These are phyloP conservation scores for Ceyx margarethae DNA, from an alignment of 2,113 vertebrate genomes.

Conservation along the genomic window DNA sequence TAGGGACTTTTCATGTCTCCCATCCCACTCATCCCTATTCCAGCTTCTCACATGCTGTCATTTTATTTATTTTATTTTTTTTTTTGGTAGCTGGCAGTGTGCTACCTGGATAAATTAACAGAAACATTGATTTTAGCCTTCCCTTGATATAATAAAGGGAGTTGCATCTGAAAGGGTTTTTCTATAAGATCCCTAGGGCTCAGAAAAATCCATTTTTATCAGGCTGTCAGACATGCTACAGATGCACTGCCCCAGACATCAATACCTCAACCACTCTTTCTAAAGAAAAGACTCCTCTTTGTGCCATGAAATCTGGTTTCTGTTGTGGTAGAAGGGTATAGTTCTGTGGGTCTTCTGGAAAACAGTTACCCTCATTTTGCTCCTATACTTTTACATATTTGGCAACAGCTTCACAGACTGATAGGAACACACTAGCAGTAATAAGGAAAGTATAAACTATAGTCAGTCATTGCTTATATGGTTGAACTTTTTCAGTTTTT, in stretches of 20 bases:
- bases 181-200: neutral
- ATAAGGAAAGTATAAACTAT: neutral
- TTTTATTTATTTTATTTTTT: neutral
- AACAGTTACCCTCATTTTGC: neutral
- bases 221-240: neutral
- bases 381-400: neutral
- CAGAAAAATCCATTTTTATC: conserved; percentile 11
- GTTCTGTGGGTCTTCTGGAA: neutral
- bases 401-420: neutral
- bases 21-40: neutral
- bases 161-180: neutral
- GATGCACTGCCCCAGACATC: neutral
- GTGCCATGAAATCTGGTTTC: neutral
- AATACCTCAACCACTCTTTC: neutral
- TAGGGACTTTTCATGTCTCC: neutral
- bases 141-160: neutral
- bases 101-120: neutral
- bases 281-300: neutral
- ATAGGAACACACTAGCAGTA: neutral
- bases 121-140: neutral
- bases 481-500: neutral
- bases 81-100: neutral
- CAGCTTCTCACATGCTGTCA: neutral
- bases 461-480: neutral
- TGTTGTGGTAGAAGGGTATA: neutral